Evolutionary conservation across 2,888 invertebrate species (phyloP), one percentile per base, ranked within the genome.

Genomic region (Boloria euphrosyne): DNA sequence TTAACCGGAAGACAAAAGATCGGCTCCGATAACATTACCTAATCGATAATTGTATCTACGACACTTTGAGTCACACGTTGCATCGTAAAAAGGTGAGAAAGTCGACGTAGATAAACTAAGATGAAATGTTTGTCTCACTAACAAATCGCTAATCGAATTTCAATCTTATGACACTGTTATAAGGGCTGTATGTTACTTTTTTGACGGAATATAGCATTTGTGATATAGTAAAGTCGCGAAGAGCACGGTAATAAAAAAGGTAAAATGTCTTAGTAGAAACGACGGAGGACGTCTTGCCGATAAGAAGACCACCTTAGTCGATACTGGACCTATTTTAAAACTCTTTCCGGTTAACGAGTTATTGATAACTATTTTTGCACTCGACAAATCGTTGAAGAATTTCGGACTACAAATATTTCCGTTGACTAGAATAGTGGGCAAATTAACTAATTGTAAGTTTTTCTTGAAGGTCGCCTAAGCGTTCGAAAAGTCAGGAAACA

Each of bases 21-120:
- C 82, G 86, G 79, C 57, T 78, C 77, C 76, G 92, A 92, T 92
- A 92, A 89, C 84, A 86, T 89, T 86, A 89, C 89, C 87, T 90
- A 91, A 92, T 92, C 92, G 91, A 92, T 92, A 92, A 90, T 91
- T 87, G 88, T 91, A 91, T 90, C 91, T 89, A 83, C 83, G 90
- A 90, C 90, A 90, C 89, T 88, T 85, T 84, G 82, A 85, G 83
- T 87, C 90, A 86, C 91, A 89, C 90, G 88, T 85, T 82, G 82
- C 79, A 78, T 87, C 89, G 90, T 92, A 91, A 92, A 91, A 90
- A 91, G 87, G 90, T 92, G 91, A 90, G 91, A 91, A 90, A 92
- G 90, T 87, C 87, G 80, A 78, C 84, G 80, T 82, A 84, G 90
- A 90, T 91, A 91, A 90, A 90, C 90, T 83, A 85, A 83, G 83